Conservation (phyloP, 2,888 invertebrate species). For the Esperia sulphurella region DNA sequence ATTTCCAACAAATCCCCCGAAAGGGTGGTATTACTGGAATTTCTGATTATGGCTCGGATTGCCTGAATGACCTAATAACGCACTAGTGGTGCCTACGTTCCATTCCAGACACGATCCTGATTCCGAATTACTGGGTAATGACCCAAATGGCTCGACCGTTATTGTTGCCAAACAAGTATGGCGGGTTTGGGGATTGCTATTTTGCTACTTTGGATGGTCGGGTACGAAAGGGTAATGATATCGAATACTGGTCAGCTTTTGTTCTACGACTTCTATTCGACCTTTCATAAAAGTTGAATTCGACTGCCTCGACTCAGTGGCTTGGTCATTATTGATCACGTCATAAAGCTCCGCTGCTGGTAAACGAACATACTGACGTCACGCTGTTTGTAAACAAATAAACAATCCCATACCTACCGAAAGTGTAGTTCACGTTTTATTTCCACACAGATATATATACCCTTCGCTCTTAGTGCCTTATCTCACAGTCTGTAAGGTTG, state of each 20-base stretch:
- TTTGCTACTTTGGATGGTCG: background rate
- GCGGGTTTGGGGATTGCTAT: background rate
- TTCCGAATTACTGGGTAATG: conserved; percentile 12
- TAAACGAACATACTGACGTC: too few species aligned
- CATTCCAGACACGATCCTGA: conserved; percentile 9
- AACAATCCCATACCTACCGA: too few species aligned
- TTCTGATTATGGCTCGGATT: conserved; percentile 10
- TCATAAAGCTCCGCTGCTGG: too few species aligned
- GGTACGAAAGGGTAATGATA: background rate
- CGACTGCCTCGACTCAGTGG: too few species aligned
- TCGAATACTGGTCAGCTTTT: background rate
- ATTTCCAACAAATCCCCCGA: too few species aligned
- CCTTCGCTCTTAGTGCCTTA: too few species aligned
- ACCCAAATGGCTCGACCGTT: conserved; percentile 1
- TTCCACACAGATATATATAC: too few species aligned
- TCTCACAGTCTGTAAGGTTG: too few species aligned
- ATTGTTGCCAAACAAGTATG: background rate
- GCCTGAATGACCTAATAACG: background rate
- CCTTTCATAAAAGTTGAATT: too few species aligned
- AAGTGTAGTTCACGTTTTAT: too few species aligned
- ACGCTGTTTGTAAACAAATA: too few species aligned
- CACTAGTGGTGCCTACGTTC: conserved; percentile 7
- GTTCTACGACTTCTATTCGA: background rate
- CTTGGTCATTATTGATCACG: too few species aligned
- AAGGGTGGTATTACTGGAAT: conserved; percentile 3